A percentile compares a stretch with the other conserved stretches of the same genome.
These are phyloP conservation scores for Arnoldichthys spilopterus DNA, from an alignment of 2,797 vertebrate genomes.

Conservation along the genomic window DNA sequence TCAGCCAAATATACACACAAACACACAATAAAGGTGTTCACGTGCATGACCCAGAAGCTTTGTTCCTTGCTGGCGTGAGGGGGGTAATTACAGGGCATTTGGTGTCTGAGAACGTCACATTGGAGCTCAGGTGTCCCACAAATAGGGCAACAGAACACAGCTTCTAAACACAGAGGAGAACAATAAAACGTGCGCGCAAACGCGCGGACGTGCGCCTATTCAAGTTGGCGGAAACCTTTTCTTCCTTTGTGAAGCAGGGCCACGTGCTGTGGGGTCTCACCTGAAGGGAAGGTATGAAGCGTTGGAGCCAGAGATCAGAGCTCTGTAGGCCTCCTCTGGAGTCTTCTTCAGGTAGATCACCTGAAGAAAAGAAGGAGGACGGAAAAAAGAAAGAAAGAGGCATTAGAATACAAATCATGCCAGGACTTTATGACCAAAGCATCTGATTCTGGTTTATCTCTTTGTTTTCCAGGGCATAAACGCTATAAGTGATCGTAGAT, in stretches of 20 bases:
- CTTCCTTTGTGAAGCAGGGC: not conserved
- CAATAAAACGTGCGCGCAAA: not conserved
- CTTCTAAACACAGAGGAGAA: not conserved
- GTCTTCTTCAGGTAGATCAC: slow-evolving; percentile 96
- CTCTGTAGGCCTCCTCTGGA: slow-evolving; percentile 92
- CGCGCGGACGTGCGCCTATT: not conserved
- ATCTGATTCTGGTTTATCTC: too few relatives aligned
- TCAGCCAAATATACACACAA: not conserved
- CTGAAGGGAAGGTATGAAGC: slow-evolving; percentile 95
- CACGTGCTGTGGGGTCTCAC: slow-evolving; percentile 69
- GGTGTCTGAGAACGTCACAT: not conserved
- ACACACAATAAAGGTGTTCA: not conserved
- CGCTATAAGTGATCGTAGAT: too few relatives aligned
- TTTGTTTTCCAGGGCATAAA: too few relatives aligned
- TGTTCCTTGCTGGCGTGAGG: not conserved
- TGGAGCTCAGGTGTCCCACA: slow-evolving; percentile 15
- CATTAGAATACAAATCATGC: not conserved
- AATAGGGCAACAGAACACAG: not conserved
- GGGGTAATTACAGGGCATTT: not conserved
- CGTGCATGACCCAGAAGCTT: not conserved
- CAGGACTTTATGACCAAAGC: too few relatives aligned
- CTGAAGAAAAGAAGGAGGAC: slow-evolving; percentile 68
- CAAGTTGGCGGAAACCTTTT: not conserved
- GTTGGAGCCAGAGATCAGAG: slow-evolving; percentile 88
- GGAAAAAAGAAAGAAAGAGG: not conserved